phyloP scores from a whole-genome alignment of 2,888 invertebrate genomes.

The Entomobrya multifasciata region DNA sequence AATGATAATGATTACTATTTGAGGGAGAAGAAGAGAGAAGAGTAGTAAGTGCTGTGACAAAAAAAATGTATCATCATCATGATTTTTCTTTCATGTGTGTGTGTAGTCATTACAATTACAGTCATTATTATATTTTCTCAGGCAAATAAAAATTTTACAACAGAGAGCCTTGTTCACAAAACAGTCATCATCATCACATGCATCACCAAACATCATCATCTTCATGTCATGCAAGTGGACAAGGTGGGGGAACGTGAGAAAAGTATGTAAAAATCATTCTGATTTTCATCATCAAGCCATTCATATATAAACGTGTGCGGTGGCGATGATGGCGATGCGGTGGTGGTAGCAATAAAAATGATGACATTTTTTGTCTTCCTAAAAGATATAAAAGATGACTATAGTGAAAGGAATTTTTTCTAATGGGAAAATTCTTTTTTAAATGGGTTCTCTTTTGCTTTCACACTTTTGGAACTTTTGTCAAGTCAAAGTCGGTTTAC shows the following conservation, averaged over 20 bases:
- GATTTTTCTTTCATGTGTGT: not conserved
- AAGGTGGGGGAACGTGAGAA: conserved; percentile 20
- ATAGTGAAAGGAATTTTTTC: conserved; percentile 8
- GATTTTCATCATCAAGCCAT: not conserved
- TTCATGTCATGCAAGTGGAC: not conserved
- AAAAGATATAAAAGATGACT: too few species aligned
- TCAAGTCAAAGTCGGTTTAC: not conserved
- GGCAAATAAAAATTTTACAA: conserved; percentile 38
- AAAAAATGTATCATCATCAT: conserved; percentile 50
- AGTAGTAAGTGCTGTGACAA: conserved; percentile 17
- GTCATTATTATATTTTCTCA: conserved; percentile 37
- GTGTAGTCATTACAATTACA: conserved; percentile 47
- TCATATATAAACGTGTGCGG: not conserved
- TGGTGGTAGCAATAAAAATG: not conserved
- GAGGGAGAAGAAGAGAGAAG: not conserved
- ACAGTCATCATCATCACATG: not conserved
- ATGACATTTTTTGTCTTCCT: not conserved
- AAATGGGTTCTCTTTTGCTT: conserved; percentile 38
- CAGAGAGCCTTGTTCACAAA: not conserved
- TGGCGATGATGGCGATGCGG: too few species aligned
- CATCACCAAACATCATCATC: not conserved
- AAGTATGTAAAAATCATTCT: conserved; percentile 11
- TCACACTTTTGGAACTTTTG: conserved; percentile 25
- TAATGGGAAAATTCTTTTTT: conserved; percentile 10
- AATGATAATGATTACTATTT: not conserved